phyloP scores from a whole-genome alignment of 2,888 invertebrate genomes.

The Lepidonotus clava region DNA sequence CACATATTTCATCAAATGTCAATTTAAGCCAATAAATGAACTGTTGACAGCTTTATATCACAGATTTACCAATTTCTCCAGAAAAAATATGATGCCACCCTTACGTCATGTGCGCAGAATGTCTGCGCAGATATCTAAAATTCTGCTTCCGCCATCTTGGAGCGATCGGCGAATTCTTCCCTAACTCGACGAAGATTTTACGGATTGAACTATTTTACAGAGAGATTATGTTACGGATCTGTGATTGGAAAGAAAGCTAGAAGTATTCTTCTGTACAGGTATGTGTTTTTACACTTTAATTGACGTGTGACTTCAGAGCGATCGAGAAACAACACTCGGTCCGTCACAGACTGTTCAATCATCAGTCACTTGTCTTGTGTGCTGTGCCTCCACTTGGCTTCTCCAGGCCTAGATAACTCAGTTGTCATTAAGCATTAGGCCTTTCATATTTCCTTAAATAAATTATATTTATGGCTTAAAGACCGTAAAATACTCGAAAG shows the following conservation, averaged over 20 bases:
- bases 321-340: background rate
- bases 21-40: background rate
- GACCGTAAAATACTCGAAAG: too few species aligned
- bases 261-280: background rate
- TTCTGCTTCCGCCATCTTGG: conserved; percentile 52
- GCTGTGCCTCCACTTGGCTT: too few species aligned
- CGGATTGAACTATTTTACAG: background rate
- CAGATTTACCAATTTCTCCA: background rate
- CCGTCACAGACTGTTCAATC: background rate
- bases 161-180: background rate
- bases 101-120: conserved; percentile 45
- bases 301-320: background rate
- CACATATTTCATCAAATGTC: background rate
- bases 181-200: background rate
- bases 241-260: background rate
- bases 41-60: background rate
- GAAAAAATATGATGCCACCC: background rate
- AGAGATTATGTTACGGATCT: conserved; percentile 12
- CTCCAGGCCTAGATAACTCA: background rate
- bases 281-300: background rate
- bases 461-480: background rate
- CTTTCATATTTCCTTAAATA: background rate
- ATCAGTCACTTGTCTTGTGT: too few species aligned
- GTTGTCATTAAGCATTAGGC: background rate
- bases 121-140: conserved; percentile 3